These are phyloP conservation scores for Notamacropus eugenii DNA, from an alignment of 2,797 vertebrate species.

Conservation along the genomic window DNA sequence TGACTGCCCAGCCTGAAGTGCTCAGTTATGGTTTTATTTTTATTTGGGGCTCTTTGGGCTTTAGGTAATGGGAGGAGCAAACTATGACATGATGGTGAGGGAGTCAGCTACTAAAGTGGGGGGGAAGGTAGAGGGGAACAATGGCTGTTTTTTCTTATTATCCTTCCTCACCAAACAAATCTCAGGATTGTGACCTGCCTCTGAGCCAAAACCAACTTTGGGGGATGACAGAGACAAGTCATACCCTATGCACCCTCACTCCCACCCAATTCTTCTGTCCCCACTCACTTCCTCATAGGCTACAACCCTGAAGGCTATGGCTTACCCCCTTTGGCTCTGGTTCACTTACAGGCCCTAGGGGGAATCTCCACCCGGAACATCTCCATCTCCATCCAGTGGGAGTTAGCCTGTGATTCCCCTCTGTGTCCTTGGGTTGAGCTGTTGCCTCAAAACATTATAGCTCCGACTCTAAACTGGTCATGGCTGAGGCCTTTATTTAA, in stretches of 20 bases:
- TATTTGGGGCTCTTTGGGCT: not conserved
- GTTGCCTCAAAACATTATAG: not conserved
- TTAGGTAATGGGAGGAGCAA: not conserved
- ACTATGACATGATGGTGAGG: not conserved
- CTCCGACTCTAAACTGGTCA: not conserved
- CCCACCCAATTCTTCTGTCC: not conserved
- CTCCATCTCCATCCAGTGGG: not conserved
- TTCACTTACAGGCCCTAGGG: not conserved
- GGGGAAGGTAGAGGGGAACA: not conserved
- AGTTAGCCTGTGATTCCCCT: not conserved
- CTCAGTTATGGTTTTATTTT: not conserved
- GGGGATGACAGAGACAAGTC: not conserved
- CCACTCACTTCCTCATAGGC: not conserved
- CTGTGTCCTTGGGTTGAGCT: not conserved
- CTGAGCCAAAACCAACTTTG: not conserved
- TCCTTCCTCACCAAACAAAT: not conserved
- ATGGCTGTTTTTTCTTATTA: not conserved
- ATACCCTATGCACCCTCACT: not conserved
- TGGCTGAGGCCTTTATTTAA: not conserved
- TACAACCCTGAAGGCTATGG: not conserved
- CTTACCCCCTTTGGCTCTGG: not conserved
- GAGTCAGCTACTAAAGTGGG: not conserved
- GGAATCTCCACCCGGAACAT: not conserved
- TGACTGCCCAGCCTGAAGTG: not conserved
- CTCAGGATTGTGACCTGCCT: slow-evolving; percentile 1